phyloP scores from a whole-genome alignment of 2,113 vertebrate species.

The Phalacrocorax pelagicus region DNA sequence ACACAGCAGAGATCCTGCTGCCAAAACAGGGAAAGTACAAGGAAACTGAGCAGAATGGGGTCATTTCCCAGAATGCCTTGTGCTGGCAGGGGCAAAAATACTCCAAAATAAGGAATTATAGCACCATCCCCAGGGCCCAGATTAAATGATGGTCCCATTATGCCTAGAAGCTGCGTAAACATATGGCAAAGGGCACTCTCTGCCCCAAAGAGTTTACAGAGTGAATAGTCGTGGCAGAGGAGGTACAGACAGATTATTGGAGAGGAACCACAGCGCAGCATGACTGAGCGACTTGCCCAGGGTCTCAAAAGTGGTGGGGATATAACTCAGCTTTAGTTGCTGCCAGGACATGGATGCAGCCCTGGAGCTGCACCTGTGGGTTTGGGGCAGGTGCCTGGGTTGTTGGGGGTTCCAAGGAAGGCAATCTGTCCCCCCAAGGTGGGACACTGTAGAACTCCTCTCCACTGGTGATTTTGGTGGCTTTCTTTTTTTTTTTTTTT shows the following conservation, averaged over 20 bases:
- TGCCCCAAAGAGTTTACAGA: background rate
- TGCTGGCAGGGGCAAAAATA: background rate
- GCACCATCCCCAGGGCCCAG: background rate
- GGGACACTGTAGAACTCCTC: background rate
- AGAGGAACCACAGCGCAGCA: background rate
- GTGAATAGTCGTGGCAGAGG: background rate
- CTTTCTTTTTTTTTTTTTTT: background rate
- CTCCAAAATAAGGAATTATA: background rate
- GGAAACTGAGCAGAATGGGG: background rate
- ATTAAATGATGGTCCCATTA: background rate
- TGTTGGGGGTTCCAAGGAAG: background rate
- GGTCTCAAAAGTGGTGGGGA: background rate
- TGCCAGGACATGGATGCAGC: background rate
- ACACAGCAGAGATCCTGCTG: background rate
- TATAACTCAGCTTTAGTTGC: background rate
- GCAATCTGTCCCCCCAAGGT: accelerated
- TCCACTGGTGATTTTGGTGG: background rate
- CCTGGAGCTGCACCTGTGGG: background rate
- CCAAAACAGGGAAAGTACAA: background rate
- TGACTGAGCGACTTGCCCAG: background rate
- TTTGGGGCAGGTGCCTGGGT: background rate
- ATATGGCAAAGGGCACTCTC: background rate
- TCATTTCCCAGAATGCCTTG: background rate
- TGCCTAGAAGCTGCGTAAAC: background rate
- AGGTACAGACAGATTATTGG: background rate